phyloP scores from a whole-genome alignment of 2,113 vertebrate species.

The Jacana jacana region DNA sequence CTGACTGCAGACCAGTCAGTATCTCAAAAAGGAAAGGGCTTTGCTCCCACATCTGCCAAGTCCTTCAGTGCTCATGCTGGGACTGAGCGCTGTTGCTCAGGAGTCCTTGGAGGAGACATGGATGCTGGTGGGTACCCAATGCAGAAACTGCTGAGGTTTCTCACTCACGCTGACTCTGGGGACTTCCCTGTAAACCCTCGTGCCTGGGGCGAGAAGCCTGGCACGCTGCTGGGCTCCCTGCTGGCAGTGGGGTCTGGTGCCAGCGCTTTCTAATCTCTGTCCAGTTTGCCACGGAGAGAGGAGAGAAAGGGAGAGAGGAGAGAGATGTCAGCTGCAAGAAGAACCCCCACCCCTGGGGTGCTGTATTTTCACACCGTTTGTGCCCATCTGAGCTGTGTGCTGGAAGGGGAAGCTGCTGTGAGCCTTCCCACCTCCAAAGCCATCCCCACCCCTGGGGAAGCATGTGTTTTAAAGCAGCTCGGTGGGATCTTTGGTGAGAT shows the following conservation, averaged over 20 bases:
- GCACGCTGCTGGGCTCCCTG: accelerated
- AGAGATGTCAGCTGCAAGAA: not conserved
- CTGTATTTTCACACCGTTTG: accelerated
- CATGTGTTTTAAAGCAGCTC: not conserved
- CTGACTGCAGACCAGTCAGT: not conserved
- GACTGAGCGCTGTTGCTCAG: not conserved
- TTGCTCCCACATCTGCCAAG: accelerated
- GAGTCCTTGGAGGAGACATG: not conserved
- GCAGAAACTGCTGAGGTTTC: not conserved
- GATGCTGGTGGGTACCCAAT: not conserved
- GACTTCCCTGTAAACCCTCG: accelerated
- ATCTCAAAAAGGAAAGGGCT: not conserved
- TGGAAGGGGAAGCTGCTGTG: not conserved
- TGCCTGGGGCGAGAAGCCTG: not conserved
- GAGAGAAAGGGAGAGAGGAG: not conserved
- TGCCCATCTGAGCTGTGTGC: accelerated
- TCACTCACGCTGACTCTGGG: accelerated
- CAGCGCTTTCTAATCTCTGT: not conserved
- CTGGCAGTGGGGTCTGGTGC: not conserved
- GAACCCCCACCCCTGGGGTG: not conserved
- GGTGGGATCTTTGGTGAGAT: accelerated
- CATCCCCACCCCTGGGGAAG: not conserved
- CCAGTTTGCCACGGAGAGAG: not conserved
- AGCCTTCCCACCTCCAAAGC: not conserved
- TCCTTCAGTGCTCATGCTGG: not conserved